A percentile compares a stretch with the other conserved stretches of the same genome.
These are phyloP conservation scores for Micropoecilia bifurca DNA, from an alignment of 2,797 vertebrate species.

Conservation along the genomic window DNA sequence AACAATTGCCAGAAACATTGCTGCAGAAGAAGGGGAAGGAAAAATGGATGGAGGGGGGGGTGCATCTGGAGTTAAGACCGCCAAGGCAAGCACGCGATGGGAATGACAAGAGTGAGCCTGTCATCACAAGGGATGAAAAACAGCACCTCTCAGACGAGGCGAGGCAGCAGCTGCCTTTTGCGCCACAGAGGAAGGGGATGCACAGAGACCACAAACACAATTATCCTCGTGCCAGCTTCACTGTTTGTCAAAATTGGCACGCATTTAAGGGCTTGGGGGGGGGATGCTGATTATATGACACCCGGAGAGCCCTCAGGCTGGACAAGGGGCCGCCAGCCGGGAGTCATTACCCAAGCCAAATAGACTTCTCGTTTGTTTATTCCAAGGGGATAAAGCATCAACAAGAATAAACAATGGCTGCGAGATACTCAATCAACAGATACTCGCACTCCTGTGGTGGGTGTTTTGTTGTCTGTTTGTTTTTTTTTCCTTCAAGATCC, in stretches of 20 bases:
- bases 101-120: constrained; percentile 74
- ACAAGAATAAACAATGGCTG: constrained; percentile 61
- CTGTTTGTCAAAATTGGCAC: constrained; percentile 73
- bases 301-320: constrained; percentile 67
- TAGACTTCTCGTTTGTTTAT: constrained; percentile 74
- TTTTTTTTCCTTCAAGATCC: constrained; percentile 36
- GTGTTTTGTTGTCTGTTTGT: constrained; percentile 10
- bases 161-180: constrained; percentile 61
- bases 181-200: constrained; percentile 54
- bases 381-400: constrained; percentile 53
- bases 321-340: constrained; percentile 66
- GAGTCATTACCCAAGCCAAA: constrained; percentile 77
- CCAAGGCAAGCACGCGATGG: constrained; percentile 45
- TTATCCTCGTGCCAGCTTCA: constrained; percentile 75
- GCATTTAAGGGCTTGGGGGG: constrained; percentile 66
- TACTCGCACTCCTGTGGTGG: constrained; percentile 11
- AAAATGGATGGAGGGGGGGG: not conserved
- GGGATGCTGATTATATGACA: constrained; percentile 74
- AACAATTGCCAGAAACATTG: constrained; percentile 61
- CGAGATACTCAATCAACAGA: constrained; percentile 55
- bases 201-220: constrained; percentile 66
- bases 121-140: constrained; percentile 73
- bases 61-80: constrained; percentile 50
- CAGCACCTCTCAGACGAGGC: constrained; percentile 71
- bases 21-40: constrained; percentile 18